phyloP scores from a whole-genome alignment of 1,140 invertebrate genomes.

The Asbolus verrucosus region DNA sequence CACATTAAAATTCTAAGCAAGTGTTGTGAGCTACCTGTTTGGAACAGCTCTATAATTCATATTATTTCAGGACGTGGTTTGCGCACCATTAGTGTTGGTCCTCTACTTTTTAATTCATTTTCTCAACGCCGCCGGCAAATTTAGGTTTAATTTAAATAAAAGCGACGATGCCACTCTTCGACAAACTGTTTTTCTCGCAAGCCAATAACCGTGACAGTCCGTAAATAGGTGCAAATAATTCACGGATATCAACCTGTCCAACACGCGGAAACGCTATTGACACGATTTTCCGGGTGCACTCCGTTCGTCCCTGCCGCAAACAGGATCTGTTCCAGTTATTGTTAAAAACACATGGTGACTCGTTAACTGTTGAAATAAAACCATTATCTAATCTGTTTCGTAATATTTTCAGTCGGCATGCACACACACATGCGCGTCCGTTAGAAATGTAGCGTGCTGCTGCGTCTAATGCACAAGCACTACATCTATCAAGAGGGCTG shows the following conservation, averaged over 20 bases:
- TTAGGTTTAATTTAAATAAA: constrained; percentile 9
- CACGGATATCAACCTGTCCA: constrained; percentile 2
- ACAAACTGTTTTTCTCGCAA: too few relatives aligned
- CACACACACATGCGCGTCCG: constrained; percentile 10
- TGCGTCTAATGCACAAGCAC: constrained; percentile 27
- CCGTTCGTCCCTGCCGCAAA: constrained; percentile 7
- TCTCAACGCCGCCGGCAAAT: neutral
- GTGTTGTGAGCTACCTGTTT: neutral
- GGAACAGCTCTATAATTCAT: neutral
- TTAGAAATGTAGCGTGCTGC: constrained; percentile 22
- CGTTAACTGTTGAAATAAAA: too few relatives aligned
- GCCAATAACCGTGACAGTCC: too few relatives aligned
- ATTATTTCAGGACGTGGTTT: constrained; percentile 8
- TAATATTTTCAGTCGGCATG: neutral
- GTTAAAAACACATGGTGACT: too few relatives aligned
- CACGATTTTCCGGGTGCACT: constrained; percentile 15
- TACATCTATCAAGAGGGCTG: constrained; percentile 26
- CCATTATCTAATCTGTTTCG: neutral
- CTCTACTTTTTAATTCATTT: constrained; percentile 4
- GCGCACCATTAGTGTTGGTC: neutral
- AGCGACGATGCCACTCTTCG: constrained; percentile 9
- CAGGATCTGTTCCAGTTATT: too few relatives aligned
- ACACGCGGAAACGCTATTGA: constrained; percentile 21
- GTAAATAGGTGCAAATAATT: constrained; percentile 26
- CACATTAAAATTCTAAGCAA: neutral